Percentiles rank a stretch among this genome's conserved stretches.
These are phyloP conservation scores for Drosophila kuntzei DNA, from an alignment of 2,888 invertebrate genomes.

Conservation along the genomic window DNA sequence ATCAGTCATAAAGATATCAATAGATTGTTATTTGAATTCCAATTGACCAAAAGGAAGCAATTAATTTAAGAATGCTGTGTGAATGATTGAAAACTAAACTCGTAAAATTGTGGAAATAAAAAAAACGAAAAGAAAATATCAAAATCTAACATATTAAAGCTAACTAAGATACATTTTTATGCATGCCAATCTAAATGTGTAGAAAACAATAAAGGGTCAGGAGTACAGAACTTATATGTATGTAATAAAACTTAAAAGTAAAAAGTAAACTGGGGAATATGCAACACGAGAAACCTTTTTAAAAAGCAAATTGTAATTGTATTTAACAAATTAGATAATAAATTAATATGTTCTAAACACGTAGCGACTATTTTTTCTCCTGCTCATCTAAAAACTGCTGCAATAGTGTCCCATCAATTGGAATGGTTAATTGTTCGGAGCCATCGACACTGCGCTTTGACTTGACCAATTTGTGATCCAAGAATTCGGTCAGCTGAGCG, in stretches of 20 bases:
- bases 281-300: slow-evolving; percentile 59
- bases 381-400: slow-evolving; percentile 90
- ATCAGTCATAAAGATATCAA: slow-evolving; percentile 1
- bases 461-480: slow-evolving; percentile 96
- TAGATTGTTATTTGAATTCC: slow-evolving; percentile 28
- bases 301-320: slow-evolving; percentile 71
- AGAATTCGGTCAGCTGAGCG: slow-evolving; percentile 96
- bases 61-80: slow-evolving; percentile 33
- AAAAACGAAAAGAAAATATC: slow-evolving; percentile 33
- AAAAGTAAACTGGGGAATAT: slow-evolving; percentile 15
- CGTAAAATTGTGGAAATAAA: slow-evolving; percentile 5
- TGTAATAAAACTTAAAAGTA: slow-evolving; percentile 41
- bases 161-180: slow-evolving; percentile 66
- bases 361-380: slow-evolving; percentile 72
- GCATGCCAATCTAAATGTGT: slow-evolving; percentile 79
- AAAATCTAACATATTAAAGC: slow-evolving; percentile 47
- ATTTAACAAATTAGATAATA: slow-evolving; percentile 77
- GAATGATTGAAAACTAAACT: slow-evolving; percentile 19
- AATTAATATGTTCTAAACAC: slow-evolving; percentile 74
- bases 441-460: slow-evolving; percentile 92
- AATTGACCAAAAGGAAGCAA: slow-evolving; percentile 50
- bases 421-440: slow-evolving; percentile 92
- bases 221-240: slow-evolving; percentile 22
- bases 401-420: slow-evolving; percentile 90
- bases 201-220: slow-evolving; percentile 61